Percentiles rank a stretch among this genome's conserved stretches.
phyloP scores from a whole-genome alignment of 2,888 invertebrate genomes.

The Lepeophtheirus nordmannii region DNA sequence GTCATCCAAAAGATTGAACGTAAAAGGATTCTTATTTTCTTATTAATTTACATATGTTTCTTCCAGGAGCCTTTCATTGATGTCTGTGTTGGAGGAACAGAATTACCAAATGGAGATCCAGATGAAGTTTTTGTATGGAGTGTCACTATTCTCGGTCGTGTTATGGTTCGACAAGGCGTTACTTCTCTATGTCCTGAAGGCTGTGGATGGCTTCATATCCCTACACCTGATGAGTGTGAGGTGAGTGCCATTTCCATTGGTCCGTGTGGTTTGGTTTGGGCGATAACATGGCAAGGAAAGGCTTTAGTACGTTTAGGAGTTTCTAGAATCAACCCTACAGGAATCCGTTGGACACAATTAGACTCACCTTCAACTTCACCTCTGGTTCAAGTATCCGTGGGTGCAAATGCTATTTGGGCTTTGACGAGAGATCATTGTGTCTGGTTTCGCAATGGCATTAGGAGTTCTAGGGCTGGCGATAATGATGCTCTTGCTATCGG shows the following conservation, averaged over 20 bases:
- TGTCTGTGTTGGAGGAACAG: slow-evolving; percentile 68
- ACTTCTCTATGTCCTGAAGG: slow-evolving; percentile 71
- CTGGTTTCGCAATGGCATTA: slow-evolving; percentile 63
- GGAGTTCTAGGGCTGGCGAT: slow-evolving; percentile 38
- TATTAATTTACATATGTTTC: slow-evolving; percentile 23
- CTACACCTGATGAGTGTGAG: slow-evolving; percentile 48
- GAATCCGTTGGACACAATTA: slow-evolving; percentile 32
- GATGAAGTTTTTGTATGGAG: slow-evolving; percentile 74
- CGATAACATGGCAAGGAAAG: slow-evolving; percentile 63
- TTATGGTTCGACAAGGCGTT: slow-evolving; percentile 69
- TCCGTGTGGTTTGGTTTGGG: slow-evolving; percentile 72
- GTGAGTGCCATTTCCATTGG: slow-evolving; percentile 52
- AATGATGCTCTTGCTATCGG: slow-evolving; percentile 63
- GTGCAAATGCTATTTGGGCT: slow-evolving; percentile 61
- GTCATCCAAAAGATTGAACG: background rate
- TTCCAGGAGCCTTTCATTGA: slow-evolving; percentile 75
- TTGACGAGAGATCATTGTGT: slow-evolving; percentile 55
- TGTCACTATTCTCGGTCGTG: slow-evolving; percentile 74
- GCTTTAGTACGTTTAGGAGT: slow-evolving; percentile 65
- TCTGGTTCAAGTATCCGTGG: slow-evolving; percentile 61
- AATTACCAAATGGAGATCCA: slow-evolving; percentile 56
- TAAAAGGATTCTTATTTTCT: background rate
- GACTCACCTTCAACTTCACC: slow-evolving; percentile 51
- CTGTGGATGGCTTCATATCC: slow-evolving; percentile 60
- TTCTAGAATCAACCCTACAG: slow-evolving; percentile 55